These are phyloP conservation scores for Rhinoptilus africanus DNA, from an alignment of 2,113 vertebrate genomes.

Conservation along the genomic window DNA sequence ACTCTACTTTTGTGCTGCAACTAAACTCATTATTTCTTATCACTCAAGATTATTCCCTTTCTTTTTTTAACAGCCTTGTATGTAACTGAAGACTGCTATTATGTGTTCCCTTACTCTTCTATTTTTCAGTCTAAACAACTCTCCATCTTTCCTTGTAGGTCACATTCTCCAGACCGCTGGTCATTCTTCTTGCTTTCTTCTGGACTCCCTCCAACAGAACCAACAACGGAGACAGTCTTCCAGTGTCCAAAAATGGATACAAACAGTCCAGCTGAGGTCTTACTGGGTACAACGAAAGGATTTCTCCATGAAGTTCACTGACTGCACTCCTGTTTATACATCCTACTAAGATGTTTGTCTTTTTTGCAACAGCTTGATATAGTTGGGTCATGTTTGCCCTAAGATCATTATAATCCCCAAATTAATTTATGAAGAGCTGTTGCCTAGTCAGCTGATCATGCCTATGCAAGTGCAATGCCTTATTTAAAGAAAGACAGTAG, in stretches of 20 bases:
- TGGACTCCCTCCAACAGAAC: slow-evolving; percentile 19
- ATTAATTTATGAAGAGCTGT: not conserved
- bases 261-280: not conserved
- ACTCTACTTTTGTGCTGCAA: not conserved
- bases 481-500: not conserved
- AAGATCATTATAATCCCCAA: not conserved
- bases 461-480: not conserved
- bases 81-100: not conserved
- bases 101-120: not conserved
- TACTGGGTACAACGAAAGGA: not conserved
- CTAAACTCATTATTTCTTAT: slow-evolving; percentile 33
- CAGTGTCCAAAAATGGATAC: slow-evolving; percentile 40
- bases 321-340: slow-evolving; percentile 23
- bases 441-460: not conserved
- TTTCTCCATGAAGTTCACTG: slow-evolving; percentile 19
- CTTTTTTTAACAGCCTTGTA: not conserved
- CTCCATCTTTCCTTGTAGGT: slow-evolving; percentile 2
- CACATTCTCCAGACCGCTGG: slow-evolving; percentile 23
- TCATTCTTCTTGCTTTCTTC: slow-evolving; percentile 19
- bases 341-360: slow-evolving; percentile 7
- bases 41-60: not conserved
- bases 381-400: not conserved
- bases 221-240: not conserved
- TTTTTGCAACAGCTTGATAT: not conserved
- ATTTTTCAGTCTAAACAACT: slow-evolving; percentile 42